Percentiles rank a stretch among this genome's conserved stretches.
phyloP scores from a whole-genome alignment of 2,888 invertebrate genomes.

The Polydrusus cervinus region DNA sequence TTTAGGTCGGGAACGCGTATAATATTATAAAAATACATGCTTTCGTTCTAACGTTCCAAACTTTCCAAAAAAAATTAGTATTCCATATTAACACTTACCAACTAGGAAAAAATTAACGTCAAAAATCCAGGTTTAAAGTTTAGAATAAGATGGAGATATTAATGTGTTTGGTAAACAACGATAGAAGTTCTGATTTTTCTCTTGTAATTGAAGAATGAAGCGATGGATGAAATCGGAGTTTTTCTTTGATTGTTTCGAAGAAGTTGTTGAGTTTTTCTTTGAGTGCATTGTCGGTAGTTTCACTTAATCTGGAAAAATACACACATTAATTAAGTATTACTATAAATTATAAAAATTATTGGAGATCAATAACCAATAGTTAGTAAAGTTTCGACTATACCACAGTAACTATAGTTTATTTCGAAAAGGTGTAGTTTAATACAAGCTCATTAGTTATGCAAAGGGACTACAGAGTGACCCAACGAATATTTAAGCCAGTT shows the following conservation, averaged over 20 bases:
- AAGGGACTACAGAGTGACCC: too few relatives aligned
- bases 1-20: too few relatives aligned
- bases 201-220: background rate
- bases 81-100: background rate
- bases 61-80: background rate
- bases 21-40: too few relatives aligned
- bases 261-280: background rate
- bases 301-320: background rate
- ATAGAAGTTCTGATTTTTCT: background rate
- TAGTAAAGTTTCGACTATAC: too few relatives aligned
- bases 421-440: too few relatives aligned
- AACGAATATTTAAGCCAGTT: too few relatives aligned
- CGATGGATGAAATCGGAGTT: background rate
- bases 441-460: too few relatives aligned
- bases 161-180: background rate
- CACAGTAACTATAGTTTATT: too few relatives aligned
- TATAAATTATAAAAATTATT: too few relatives aligned
- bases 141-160: slow-evolving; percentile 6
- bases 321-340: too few relatives aligned
- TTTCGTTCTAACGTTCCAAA: background rate
- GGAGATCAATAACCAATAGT: too few relatives aligned
- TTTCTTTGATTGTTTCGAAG: slow-evolving; percentile 9
- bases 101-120: background rate
- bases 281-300: slow-evolving; percentile 8
- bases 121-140: background rate